These are phyloP conservation scores for Dione juno DNA, from an alignment of 2,888 invertebrate genomes.

Conservation along the genomic window DNA sequence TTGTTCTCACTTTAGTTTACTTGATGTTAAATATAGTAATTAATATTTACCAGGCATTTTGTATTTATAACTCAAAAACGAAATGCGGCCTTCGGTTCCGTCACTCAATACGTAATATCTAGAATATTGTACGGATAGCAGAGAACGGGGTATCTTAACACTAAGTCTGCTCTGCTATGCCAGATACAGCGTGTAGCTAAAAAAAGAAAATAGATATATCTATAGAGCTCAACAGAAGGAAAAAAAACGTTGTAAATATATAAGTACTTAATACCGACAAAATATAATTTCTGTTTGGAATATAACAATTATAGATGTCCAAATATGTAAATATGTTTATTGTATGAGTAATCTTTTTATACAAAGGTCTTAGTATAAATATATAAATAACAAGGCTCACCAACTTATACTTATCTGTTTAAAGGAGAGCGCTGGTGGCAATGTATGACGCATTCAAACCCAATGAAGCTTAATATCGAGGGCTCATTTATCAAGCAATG, in stretches of 20 bases:
- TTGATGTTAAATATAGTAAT: too few relatives aligned
- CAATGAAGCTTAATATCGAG: slow-evolving; percentile 77
- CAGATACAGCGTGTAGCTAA: too few relatives aligned
- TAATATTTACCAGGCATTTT: too few relatives aligned
- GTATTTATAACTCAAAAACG: too few relatives aligned
- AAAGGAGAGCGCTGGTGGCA: slow-evolving; percentile 69
- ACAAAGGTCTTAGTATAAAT: slow-evolving; percentile 15
- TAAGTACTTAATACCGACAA: background rate
- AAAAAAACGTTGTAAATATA: too few relatives aligned
- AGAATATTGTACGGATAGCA: too few relatives aligned
- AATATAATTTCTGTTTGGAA: background rate
- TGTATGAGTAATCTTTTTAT: background rate
- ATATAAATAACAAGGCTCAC: slow-evolving; percentile 68
- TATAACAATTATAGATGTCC: background rate
- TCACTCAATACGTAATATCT: background rate
- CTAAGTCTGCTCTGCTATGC: too few relatives aligned
- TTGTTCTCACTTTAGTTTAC: too few relatives aligned
- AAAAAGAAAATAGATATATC: background rate
- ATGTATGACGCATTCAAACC: slow-evolving; percentile 73
- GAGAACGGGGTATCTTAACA: too few relatives aligned
- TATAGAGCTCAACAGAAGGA: background rate
- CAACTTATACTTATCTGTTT: slow-evolving; percentile 82
- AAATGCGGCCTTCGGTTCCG: too few relatives aligned
- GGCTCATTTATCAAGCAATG: slow-evolving; percentile 52
- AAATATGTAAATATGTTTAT: background rate